Evolutionary conservation across 1,140 invertebrate genomes (phyloP).

Genomic region (Drosophila elegans): DNA sequence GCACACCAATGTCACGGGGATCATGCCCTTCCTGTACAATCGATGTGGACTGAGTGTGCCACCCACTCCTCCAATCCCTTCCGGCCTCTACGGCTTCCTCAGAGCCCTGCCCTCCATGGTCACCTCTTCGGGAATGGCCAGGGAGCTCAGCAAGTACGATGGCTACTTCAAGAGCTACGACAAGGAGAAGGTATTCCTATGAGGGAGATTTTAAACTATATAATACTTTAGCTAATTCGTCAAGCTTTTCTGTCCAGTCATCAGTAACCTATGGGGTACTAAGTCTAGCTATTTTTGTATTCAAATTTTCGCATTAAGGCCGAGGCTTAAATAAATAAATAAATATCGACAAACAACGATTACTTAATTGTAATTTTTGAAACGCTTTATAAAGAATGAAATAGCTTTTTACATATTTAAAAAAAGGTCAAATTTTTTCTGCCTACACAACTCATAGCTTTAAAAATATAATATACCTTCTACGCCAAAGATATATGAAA

Average conservation of each 20-base stretch:
- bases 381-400: constrained; percentile 34
- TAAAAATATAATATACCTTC: constrained; percentile 42
- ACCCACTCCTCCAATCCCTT: constrained; percentile 80
- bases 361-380: constrained; percentile 40
- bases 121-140: constrained; percentile 32
- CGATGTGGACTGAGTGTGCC: constrained; percentile 73
- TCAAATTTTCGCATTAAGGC: constrained; percentile 41
- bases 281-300: constrained; percentile 45
- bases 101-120: constrained; percentile 82
- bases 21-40: constrained; percentile 83
- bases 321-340: constrained; percentile 29
- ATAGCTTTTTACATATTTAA: constrained; percentile 46
- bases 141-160: constrained; percentile 75
- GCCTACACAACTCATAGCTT: constrained; percentile 49
- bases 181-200: constrained; percentile 60
- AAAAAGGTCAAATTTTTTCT: constrained; percentile 32
- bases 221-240: constrained; percentile 24
- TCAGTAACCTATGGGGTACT: constrained; percentile 20
- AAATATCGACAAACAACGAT: constrained; percentile 30
- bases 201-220: constrained; percentile 39
- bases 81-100: constrained; percentile 78
- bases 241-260: constrained; percentile 30
- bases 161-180: constrained; percentile 65
- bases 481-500: constrained; percentile 56
- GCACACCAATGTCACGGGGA: constrained; percentile 81